Conservation (phyloP, 2,797 vertebrate genomes). For the Petrocephalus schoutedeni region DNA sequence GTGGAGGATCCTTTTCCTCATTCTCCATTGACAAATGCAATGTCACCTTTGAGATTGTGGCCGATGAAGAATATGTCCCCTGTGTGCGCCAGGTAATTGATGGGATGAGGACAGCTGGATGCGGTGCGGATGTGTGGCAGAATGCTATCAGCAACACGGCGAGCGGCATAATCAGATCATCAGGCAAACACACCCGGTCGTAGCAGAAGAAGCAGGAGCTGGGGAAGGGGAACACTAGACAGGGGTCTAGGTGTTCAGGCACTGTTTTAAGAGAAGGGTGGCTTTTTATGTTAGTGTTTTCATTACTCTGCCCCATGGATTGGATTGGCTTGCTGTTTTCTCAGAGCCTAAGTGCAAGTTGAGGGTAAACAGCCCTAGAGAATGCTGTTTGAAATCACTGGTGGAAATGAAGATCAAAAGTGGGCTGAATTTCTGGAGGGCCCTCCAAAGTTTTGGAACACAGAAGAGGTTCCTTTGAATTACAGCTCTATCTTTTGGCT, state of each 20-base stretch:
- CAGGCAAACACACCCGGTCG: neutral
- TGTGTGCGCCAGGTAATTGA: conserved; percentile 15
- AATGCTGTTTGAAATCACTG: neutral
- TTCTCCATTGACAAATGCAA: neutral
- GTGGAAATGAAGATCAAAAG: neutral
- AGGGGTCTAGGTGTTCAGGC: neutral
- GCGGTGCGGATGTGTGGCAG: neutral
- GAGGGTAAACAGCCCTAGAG: neutral
- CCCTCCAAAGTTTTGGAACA: neutral
- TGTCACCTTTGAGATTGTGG: conserved; percentile 22
- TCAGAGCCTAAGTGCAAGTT: neutral
- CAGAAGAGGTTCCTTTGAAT: neutral
- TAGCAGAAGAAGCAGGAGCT: neutral
- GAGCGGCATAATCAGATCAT: neutral
- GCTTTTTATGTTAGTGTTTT: neutral
- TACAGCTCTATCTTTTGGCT: neutral
- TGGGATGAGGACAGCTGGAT: conserved; percentile 14
- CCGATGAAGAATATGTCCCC: conserved; percentile 21
- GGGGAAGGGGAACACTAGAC: neutral
- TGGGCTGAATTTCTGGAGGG: neutral
- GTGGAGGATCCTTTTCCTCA: neutral
- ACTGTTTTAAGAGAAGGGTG: neutral
- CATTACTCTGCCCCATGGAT: neutral
- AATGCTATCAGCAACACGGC: neutral
- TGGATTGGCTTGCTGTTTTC: neutral